Percentiles rank a stretch among this genome's conserved stretches.
These are phyloP conservation scores for Pogonocherus hispidulus DNA, from an alignment of 2,888 invertebrate species.

Conservation along the genomic window DNA sequence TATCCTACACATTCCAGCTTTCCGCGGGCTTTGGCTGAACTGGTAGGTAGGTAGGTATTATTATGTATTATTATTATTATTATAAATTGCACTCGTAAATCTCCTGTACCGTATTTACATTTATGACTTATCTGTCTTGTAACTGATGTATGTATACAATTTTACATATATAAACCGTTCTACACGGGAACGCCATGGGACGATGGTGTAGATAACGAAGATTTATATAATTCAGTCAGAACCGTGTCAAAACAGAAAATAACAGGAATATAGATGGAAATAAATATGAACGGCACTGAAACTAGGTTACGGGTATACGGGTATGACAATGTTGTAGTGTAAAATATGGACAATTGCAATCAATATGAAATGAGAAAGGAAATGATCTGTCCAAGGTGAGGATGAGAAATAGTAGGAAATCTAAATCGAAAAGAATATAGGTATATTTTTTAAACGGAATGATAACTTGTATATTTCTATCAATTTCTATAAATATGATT, in stretches of 20 bases:
- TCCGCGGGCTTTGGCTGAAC: too few relatives aligned
- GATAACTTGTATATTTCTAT: too few relatives aligned
- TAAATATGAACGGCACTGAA: neutral
- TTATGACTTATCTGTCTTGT: conserved; percentile 19
- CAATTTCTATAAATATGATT: too few relatives aligned
- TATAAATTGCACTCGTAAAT: conserved; percentile 29
- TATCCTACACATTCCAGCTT: too few relatives aligned
- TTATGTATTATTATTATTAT: too few relatives aligned
- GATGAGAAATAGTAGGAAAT: too few relatives aligned
- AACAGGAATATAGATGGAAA: conserved; percentile 1
- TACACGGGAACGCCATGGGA: conserved; percentile 17
- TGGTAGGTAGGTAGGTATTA: too few relatives aligned
- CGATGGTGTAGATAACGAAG: conserved; percentile 21
- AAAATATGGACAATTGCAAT: too few relatives aligned
- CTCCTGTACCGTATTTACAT: conserved; percentile 23
- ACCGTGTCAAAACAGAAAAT: neutral
- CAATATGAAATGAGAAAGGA: too few relatives aligned
- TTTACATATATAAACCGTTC: conserved; percentile 6
- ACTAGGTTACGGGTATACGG: neutral
- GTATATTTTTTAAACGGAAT: too few relatives aligned
- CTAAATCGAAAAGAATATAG: too few relatives aligned
- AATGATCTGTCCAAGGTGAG: too few relatives aligned
- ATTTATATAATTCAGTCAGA: conserved; percentile 14
- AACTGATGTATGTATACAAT: conserved; percentile 15
- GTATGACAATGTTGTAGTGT: neutral